Percentiles rank a stretch among this genome's conserved stretches.
Conservation (phyloP, 2,797 vertebrate genomes). For the Siniperca undulata region DNA sequence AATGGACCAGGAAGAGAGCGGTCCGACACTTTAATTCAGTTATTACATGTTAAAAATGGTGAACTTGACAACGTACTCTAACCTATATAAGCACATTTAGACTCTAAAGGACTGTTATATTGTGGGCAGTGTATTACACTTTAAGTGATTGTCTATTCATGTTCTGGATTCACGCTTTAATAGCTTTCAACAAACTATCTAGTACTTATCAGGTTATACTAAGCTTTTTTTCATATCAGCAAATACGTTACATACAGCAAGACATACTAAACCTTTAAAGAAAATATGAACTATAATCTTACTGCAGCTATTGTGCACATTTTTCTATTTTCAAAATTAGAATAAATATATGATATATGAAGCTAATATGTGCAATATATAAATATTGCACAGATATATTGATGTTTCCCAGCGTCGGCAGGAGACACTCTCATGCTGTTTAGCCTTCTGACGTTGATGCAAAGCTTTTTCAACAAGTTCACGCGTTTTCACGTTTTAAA, state of each 20-base stretch:
- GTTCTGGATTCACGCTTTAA: background rate
- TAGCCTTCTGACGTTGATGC: background rate
- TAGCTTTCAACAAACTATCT: constrained; percentile 4
- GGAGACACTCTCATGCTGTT: constrained; percentile 6
- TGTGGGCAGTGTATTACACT: background rate
- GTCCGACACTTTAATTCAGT: background rate
- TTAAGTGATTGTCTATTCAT: background rate
- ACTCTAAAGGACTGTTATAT: constrained; percentile 25
- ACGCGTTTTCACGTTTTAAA: background rate
- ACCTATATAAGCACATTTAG: background rate
- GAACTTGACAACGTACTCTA: background rate
- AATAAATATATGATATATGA: background rate
- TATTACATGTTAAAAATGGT: background rate
- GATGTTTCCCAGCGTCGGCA: background rate
- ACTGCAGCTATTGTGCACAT: constrained; percentile 2
- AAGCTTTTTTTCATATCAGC: background rate
- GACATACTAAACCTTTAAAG: background rate
- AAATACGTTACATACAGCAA: background rate
- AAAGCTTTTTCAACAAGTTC: background rate
- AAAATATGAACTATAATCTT: background rate
- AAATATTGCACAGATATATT: background rate
- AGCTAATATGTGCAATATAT: background rate
- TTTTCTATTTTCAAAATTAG: background rate
- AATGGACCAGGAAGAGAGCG: background rate
- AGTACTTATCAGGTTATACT: background rate